Evolutionary conservation across 2,888 invertebrate genomes (phyloP).

Genomic region (Acrocyrtus sp.): DNA sequence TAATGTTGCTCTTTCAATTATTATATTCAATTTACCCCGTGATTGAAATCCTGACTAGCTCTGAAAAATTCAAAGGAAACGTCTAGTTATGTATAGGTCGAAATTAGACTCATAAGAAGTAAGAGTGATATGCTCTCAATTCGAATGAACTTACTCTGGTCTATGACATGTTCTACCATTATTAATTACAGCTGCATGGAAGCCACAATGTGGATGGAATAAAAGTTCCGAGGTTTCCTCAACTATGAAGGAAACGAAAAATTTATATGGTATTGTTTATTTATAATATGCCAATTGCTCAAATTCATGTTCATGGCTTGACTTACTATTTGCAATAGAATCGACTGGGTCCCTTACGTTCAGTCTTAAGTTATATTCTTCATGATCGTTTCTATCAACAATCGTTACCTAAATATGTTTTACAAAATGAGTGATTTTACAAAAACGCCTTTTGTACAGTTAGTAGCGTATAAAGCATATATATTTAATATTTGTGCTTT

Average conservation of each 20-base stretch:
- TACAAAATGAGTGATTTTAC: too few species aligned
- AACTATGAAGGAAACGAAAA: conserved; percentile 8
- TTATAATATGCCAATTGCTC: neutral
- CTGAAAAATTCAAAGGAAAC: too few species aligned
- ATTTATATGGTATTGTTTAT: neutral
- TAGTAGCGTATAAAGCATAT: too few species aligned
- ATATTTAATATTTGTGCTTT: too few species aligned
- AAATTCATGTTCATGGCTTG: neutral
- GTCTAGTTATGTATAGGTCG: too few species aligned
- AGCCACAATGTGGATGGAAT: conserved; percentile 92
- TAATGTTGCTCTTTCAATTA: neutral
- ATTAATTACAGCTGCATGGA: conserved; percentile 91
- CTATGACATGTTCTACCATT: conserved; percentile 90
- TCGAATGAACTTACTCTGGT: conserved; percentile 76
- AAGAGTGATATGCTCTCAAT: conserved; percentile 21
- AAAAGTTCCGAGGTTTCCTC: conserved; percentile 69
- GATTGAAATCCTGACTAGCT: conserved; percentile 92
- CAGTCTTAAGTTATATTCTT: conserved; percentile 76
- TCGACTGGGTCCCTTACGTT: conserved; percentile 58
- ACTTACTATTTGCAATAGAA: conserved; percentile 46
- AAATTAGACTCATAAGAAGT: too few species aligned
- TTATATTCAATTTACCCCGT: conserved; percentile 79
- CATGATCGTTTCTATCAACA: conserved; percentile 82
- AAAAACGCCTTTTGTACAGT: too few species aligned
- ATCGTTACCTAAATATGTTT: conserved; percentile 80